phyloP scores from a whole-genome alignment of 2,888 invertebrate species.

The Tryphoninae sp. region DNA sequence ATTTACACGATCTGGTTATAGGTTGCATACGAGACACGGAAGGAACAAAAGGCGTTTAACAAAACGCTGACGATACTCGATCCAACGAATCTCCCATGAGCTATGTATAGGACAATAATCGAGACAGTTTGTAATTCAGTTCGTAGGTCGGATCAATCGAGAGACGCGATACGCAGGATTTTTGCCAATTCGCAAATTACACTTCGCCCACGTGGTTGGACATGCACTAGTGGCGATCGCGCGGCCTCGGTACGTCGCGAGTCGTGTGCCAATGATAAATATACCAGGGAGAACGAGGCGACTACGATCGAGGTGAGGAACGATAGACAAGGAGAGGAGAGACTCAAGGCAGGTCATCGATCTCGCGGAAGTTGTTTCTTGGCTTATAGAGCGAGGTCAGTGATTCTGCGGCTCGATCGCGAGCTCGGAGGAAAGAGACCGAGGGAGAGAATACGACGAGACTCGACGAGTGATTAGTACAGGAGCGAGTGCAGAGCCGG shows the following conservation, averaged over 20 bases:
- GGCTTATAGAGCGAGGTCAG: conserved; percentile 62
- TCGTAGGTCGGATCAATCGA: conserved; percentile 61
- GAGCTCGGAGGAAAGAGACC: conserved; percentile 8
- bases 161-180: conserved; percentile 50
- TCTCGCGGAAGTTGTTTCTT: conserved; percentile 63
- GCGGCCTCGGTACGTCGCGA: conserved; percentile 15
- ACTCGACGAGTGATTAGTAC: conserved; percentile 48
- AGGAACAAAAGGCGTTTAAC: neutral
- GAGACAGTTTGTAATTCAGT: conserved; percentile 20
- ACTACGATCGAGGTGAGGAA: conserved; percentile 35
- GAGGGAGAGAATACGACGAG: conserved; percentile 28
- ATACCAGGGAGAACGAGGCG: conserved; percentile 35
- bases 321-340: conserved; percentile 19
- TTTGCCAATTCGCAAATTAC: conserved; percentile 61
- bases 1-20: conserved; percentile 35
- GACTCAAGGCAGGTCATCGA: conserved; percentile 59
- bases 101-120: neutral
- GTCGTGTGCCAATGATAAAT: conserved; percentile 52
- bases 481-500: neutral
- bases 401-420: conserved; percentile 59
- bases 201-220: conserved; percentile 46
- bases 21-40: conserved; percentile 23
- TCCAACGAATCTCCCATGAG: conserved; percentile 15
- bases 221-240: conserved; percentile 32
- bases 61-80: neutral